These are phyloP conservation scores for Ifrita kowaldi DNA, from an alignment of 2,113 vertebrate species.

Conservation along the genomic window DNA sequence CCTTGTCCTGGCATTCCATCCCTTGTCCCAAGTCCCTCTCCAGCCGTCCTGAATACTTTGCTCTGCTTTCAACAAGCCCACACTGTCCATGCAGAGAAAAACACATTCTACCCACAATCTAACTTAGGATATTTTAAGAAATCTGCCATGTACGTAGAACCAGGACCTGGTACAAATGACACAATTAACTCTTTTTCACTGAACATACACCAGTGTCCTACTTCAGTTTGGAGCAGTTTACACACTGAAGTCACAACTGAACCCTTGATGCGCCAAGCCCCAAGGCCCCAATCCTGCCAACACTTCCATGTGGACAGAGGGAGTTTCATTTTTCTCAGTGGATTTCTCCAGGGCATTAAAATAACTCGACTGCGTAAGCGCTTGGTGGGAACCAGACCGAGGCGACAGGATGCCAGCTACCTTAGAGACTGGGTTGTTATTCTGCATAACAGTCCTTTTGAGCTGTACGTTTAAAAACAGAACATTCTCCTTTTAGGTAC, in stretches of 20 bases:
- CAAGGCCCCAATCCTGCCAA: not conserved
- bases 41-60: not conserved
- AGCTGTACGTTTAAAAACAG: not conserved
- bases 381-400: not conserved
- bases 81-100: not conserved
- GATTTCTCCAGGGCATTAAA: constrained; percentile 7
- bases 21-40: not conserved
- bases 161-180: not conserved
- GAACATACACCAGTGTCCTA: not conserved
- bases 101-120: not conserved
- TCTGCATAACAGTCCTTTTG: not conserved
- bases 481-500: constrained; percentile 7
- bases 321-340: not conserved
- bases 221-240: not conserved
- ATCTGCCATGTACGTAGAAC: not conserved
- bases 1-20: not conserved
- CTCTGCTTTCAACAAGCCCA: not conserved
- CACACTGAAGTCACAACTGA: not conserved
- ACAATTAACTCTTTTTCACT: not conserved
- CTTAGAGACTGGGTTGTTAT: not conserved
- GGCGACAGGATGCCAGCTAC: not conserved
- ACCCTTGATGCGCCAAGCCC: not conserved
- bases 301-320: not conserved
- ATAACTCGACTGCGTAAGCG: not conserved
- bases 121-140: not conserved